Evolutionary conservation across 2,888 invertebrate genomes (phyloP), one percentile per base, ranked within the genome.

Genomic region (Tenodera sinensis): DNA sequence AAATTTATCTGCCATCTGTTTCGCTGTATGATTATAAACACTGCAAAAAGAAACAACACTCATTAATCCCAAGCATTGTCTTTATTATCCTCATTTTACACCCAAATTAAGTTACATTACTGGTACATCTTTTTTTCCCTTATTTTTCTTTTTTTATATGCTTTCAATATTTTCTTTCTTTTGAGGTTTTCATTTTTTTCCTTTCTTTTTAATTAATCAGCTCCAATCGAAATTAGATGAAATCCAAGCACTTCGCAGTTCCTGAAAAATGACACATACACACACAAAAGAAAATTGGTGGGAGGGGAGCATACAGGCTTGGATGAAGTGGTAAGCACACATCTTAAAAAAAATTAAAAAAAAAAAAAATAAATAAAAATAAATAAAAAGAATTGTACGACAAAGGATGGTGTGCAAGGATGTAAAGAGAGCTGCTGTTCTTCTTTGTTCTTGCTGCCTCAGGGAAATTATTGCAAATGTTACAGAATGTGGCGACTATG

Each of bases 211-310:
- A 71, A 71, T 71, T 71, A 20, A 71, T 71, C 54, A 71, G 54
- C 54, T 71, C 54, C 54, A 71, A 14, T 20, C 54, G 54, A 71
- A 71, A 71, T 71, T 71, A 87, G 87, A 28, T 47, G 88, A 71
- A 88, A 84, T 88, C 85, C 85, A 88, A 84, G 84, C 82, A 85
- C 88, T 88, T 71, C 71, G 28, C 30, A 81, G 84, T 88, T 88
- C 88, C 88, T 88, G 88, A 88, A 88, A 88, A 88, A 88, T 82
- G 82, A 30, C 30, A 42, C 34, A 87, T 83, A 87, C 87, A 85
- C 27, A 82, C 54, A 71, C 54, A 71, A 71, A 20, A 71, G 0
- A 71, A 71, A 20, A 71, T 2, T 9, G 42, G 12, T 12, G 12
- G 42, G 42, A 42, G 12, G 54, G 54, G 20, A 71, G 20, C 25